Evolutionary conservation across 2,113 vertebrate species (phyloP).

Genomic region (Sinocyclocheilus grahami): DNA sequence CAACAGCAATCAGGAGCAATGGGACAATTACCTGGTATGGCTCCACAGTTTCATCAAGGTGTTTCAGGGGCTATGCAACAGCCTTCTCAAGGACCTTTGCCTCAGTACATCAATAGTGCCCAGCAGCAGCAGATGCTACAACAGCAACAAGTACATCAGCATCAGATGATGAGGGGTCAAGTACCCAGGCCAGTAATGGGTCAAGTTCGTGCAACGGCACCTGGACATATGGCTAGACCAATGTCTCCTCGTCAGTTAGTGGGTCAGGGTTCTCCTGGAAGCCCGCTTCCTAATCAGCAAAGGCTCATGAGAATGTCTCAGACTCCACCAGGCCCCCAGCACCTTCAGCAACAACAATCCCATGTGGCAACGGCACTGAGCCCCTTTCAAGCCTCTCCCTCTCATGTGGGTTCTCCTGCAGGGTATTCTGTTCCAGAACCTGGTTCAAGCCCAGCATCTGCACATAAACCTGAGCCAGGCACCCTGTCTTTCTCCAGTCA

Average conservation of each 20-base stretch:
- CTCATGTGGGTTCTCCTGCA: conserved; percentile 73
- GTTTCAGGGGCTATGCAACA: conserved; percentile 65
- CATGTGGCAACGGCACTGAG: conserved; percentile 63
- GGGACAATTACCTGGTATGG: conserved; percentile 67
- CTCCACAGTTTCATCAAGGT: conserved; percentile 73
- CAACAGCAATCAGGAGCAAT: conserved; percentile 68
- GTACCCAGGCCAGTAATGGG: conserved; percentile 66
- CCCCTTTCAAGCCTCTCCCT: conserved; percentile 74
- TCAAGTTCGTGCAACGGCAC: conserved; percentile 55
- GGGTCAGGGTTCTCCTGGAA: conserved; percentile 66
- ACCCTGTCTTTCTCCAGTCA: conserved; percentile 66
- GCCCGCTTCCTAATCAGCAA: conserved; percentile 64
- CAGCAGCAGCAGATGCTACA: conserved; percentile 68
- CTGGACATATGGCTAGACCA: conserved; percentile 68
- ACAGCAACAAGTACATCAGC: conserved; percentile 61
- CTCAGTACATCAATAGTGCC: conserved; percentile 51
- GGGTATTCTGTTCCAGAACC: conserved; percentile 63
- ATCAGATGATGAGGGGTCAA: conserved; percentile 72
- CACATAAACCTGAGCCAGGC: conserved; percentile 57
- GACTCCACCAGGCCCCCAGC: conserved; percentile 54
- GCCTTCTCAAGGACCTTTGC: conserved; percentile 61
- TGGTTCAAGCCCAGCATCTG: conserved; percentile 70
- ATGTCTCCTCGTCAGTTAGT: conserved; percentile 73
- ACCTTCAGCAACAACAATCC: conserved; percentile 65
- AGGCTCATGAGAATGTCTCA: conserved; percentile 70